phyloP scores from a whole-genome alignment of 2,113 vertebrate species.

The Hystrix brachyura region DNA sequence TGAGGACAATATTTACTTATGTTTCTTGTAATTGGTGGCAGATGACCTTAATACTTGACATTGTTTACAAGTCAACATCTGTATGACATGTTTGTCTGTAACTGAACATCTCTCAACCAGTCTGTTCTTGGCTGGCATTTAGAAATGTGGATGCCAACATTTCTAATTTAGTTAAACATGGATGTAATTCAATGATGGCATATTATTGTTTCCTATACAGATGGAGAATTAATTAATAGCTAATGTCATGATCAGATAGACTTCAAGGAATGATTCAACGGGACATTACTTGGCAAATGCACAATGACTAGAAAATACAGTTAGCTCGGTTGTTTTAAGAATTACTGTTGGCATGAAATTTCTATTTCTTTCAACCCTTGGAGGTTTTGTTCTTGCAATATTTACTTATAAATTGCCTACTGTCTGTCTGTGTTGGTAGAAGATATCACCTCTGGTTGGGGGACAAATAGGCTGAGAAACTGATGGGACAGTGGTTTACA shows the following conservation, averaged over 20 bases:
- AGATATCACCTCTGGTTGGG: not conserved
- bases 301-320: not conserved
- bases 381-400: not conserved
- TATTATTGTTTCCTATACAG: constrained; percentile 9
- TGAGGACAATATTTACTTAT: constrained; percentile 23
- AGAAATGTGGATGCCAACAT: not conserved
- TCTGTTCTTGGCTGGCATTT: not conserved
- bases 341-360: not conserved
- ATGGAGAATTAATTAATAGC: constrained; percentile 26
- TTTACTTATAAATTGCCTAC: not conserved
- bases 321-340: constrained; percentile 40
- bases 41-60: not conserved
- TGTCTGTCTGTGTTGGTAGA: not conserved
- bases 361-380: not conserved
- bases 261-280: constrained; percentile 44
- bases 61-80: not conserved
- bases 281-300: constrained; percentile 24
- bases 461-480: not conserved
- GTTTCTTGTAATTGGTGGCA: not conserved
- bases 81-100: not conserved
- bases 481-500: not conserved
- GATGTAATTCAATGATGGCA: not conserved
- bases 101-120: not conserved
- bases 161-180: constrained; percentile 43
- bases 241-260: constrained; percentile 4